Conservation (phyloP, 92 coral and sea anemone species). For the Epizoanthus rinbou region DNA sequence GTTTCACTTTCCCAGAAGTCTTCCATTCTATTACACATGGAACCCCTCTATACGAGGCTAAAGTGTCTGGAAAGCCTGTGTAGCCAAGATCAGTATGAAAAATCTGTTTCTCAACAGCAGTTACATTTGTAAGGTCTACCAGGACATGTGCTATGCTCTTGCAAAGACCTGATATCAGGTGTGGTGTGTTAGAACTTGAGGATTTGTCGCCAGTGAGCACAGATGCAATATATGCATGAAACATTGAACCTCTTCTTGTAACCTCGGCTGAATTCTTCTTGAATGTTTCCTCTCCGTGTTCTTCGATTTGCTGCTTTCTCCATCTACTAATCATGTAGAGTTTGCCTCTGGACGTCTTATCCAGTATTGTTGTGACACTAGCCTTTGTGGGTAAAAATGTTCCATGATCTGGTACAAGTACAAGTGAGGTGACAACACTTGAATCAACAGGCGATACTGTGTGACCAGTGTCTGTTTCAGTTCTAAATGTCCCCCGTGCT, state of each 20-base stretch:
- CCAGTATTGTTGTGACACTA: slow-evolving; percentile 79
- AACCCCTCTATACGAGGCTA: slow-evolving; percentile 80
- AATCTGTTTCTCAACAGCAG: slow-evolving; percentile 78
- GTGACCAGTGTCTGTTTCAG: slow-evolving; percentile 48
- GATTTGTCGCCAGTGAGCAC: slow-evolving; percentile 49
- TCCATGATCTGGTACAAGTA: slow-evolving; percentile 11
- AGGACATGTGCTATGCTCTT: slow-evolving; percentile 61
- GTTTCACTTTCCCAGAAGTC: slow-evolving; percentile 77
- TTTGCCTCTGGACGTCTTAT: slow-evolving; percentile 63
- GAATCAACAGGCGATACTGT: background rate
- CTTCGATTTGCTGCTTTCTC: slow-evolving; percentile 85
- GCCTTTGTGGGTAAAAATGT: slow-evolving; percentile 50
- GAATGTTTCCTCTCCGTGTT: slow-evolving; percentile 81
- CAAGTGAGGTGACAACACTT: background rate
- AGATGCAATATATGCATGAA: slow-evolving; percentile 77
- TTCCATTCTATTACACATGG: slow-evolving; percentile 98
- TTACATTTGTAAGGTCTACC: slow-evolving; percentile 59
- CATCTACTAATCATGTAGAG: slow-evolving; percentile 77
- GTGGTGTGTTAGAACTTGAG: background rate
- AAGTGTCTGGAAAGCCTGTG: slow-evolving; percentile 79
- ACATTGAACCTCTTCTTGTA: slow-evolving; percentile 65
- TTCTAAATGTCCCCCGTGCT: slow-evolving; percentile 62
- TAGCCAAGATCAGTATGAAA: slow-evolving; percentile 77
- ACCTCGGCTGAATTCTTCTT: slow-evolving; percentile 62
- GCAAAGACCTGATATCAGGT: slow-evolving; percentile 25